These are phyloP conservation scores for Platyscapa corneri DNA, from an alignment of 1,140 invertebrate genomes.

Conservation along the genomic window DNA sequence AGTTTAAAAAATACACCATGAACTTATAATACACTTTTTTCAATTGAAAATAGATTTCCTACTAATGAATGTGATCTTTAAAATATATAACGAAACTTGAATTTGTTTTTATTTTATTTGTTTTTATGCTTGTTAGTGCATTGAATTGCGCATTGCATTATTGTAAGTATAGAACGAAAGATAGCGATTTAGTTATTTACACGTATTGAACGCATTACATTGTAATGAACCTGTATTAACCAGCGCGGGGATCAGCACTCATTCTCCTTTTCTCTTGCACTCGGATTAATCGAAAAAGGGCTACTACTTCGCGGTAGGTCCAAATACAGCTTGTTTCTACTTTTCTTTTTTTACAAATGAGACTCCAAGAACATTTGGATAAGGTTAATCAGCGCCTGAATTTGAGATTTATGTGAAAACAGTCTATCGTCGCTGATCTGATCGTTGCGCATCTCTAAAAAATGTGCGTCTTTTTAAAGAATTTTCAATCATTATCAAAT, in stretches of 20 bases:
- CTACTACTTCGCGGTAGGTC: slow-evolving; percentile 51
- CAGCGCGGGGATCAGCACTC: background rate
- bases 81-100: background rate
- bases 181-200: slow-evolving; percentile 18
- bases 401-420: slow-evolving; percentile 60
- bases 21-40: slow-evolving; percentile 17
- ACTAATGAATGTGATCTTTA: slow-evolving; percentile 5
- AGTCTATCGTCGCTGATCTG: slow-evolving; percentile 1
- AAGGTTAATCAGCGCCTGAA: slow-evolving; percentile 62
- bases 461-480: slow-evolving; percentile 12
- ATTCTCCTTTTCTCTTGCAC: background rate
- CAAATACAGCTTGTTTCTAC: background rate
- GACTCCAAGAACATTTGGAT: slow-evolving; percentile 54
- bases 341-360: slow-evolving; percentile 29
- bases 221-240: slow-evolving; percentile 33
- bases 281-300: slow-evolving; percentile 35
- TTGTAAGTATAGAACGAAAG: background rate
- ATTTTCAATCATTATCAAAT: background rate
- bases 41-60: slow-evolving; percentile 12
- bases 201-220: slow-evolving; percentile 25
- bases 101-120: slow-evolving; percentile 33
- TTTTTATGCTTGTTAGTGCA: slow-evolving; percentile 36
- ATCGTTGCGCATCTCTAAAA: slow-evolving; percentile 8
- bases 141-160: background rate
- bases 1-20: background rate